phyloP scores from a whole-genome alignment of 2,888 invertebrate species.

The Melieria crassipennis region DNA sequence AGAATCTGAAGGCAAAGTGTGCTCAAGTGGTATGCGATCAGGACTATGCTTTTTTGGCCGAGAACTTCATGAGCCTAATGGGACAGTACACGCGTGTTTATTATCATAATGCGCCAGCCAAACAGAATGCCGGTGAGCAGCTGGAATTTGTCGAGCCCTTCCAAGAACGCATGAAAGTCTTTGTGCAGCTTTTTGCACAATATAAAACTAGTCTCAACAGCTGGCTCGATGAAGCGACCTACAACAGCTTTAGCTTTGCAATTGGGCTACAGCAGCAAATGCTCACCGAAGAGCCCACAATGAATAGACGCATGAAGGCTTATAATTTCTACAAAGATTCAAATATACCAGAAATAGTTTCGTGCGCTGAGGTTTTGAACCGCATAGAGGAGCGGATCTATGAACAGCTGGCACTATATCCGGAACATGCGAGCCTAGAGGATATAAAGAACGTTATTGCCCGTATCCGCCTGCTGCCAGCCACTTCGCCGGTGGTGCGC shows the following conservation, averaged over 20 bases:
- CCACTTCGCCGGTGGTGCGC: constrained; percentile 85
- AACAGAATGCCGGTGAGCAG: constrained; percentile 1
- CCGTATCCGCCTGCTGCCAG: constrained; percentile 76
- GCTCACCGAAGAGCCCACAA: constrained; percentile 48
- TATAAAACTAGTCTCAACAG: constrained; percentile 56
- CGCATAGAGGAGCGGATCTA: constrained; percentile 72
- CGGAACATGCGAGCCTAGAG: constrained; percentile 87
- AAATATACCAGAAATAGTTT: constrained; percentile 80
- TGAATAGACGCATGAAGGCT: constrained; percentile 10
- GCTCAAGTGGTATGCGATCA: constrained; percentile 56
- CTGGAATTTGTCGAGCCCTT: constrained; percentile 53
- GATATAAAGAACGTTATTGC: constrained; percentile 71
- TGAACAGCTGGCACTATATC: constrained; percentile 81
- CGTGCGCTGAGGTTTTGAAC: constrained; percentile 76
- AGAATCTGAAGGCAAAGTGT: constrained; percentile 48
- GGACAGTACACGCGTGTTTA: constrained; percentile 52
- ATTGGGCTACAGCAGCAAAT: constrained; percentile 59
- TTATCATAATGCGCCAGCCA: constrained; percentile 47
- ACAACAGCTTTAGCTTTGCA: constrained; percentile 56
- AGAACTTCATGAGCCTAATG: constrained; percentile 59
- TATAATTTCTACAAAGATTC: constrained; percentile 86
- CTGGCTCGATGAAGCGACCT: constrained; percentile 54
- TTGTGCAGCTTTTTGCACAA: constrained; percentile 55
- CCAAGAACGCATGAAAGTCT: constrained; percentile 57
- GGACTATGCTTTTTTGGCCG: constrained; percentile 57